These are phyloP conservation scores for Diachrysia chrysitis DNA, from an alignment of 2,888 invertebrate species.

Conservation along the genomic window DNA sequence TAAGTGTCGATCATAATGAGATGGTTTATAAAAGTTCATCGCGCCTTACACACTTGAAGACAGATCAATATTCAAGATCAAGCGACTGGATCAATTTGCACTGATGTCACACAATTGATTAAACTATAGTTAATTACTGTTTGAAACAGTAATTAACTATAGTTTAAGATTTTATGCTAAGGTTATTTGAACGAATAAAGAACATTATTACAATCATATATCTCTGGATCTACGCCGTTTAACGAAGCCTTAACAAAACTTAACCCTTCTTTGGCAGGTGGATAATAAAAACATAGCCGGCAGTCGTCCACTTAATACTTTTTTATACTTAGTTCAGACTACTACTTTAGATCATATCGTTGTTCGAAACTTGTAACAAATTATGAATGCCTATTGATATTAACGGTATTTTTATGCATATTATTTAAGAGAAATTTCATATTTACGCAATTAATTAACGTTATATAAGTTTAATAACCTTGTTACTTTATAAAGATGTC, in stretches of 20 bases:
- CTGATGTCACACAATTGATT: neutral
- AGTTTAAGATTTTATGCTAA: neutral
- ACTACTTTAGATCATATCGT: neutral
- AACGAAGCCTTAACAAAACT: neutral
- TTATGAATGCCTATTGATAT: neutral
- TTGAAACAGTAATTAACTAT: neutral
- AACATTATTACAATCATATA: neutral
- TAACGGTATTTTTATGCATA: conserved; percentile 10
- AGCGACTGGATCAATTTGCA: neutral
- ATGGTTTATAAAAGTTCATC: neutral
- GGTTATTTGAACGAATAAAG: too few relatives aligned
- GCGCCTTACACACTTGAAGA: neutral
- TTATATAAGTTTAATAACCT: conserved; percentile 17
- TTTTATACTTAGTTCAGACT: neutral
- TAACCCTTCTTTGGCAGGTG: too few relatives aligned
- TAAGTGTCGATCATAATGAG: neutral
- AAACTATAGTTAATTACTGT: too few relatives aligned
- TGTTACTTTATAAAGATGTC: conserved; percentile 5
- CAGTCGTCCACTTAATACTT: neutral
- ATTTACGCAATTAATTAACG: conserved; percentile 11
- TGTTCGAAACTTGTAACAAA: conserved; percentile 1
- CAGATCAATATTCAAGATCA: neutral
- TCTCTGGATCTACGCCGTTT: neutral
- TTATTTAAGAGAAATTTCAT: conserved; percentile 6
- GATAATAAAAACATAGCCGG: neutral